phyloP scores from a whole-genome alignment of 2,888 invertebrate species.

The Metellina segmentata region DNA sequence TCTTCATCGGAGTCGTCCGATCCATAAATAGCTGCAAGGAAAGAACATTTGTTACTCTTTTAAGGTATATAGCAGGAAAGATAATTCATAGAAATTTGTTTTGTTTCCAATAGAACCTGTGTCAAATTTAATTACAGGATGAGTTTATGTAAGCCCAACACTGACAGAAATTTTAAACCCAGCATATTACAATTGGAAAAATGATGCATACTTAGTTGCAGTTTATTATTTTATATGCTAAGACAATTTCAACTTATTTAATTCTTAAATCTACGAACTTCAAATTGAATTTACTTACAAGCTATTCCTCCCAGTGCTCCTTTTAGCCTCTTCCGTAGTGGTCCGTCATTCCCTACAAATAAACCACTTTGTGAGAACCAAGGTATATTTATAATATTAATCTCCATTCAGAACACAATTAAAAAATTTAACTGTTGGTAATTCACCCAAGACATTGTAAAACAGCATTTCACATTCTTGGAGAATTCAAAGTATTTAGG shows the following conservation, averaged over 20 bases:
- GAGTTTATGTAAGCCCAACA: neutral
- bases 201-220: neutral
- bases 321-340: slow-evolving; percentile 55
- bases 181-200: neutral
- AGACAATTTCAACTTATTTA: no score
- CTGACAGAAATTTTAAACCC: neutral
- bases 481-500: no score
- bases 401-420: no score
- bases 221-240: no score
- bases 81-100: neutral
- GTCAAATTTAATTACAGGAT: neutral
- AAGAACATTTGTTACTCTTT: neutral
- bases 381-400: neutral
- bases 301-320: slow-evolving; percentile 73
- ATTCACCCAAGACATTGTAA: no score
- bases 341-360: slow-evolving; percentile 30
- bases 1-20: slow-evolving; percentile 72
- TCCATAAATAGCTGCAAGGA: slow-evolving; percentile 60
- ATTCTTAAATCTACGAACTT: neutral
- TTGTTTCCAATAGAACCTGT: no score
- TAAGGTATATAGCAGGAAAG: neutral
- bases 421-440: no score
- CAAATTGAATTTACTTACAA: slow-evolving; percentile 54
- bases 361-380: neutral
- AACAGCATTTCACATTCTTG: no score